Conservation (phyloP, 2,113 vertebrate genomes). For the Siniperca chuatsi region DNA sequence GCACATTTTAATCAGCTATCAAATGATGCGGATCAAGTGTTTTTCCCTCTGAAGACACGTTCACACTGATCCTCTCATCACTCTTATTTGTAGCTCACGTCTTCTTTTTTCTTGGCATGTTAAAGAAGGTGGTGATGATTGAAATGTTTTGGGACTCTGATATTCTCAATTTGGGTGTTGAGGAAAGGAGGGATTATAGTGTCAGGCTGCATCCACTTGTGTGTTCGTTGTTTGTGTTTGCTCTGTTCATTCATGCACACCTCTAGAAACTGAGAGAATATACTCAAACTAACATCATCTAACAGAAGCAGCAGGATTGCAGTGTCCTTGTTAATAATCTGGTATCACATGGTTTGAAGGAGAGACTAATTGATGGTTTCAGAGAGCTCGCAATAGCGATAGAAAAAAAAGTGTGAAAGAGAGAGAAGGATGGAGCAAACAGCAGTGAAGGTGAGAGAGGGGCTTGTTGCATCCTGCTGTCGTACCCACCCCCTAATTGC, state of each 20-base stretch:
- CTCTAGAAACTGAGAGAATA: neutral
- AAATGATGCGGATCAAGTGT: slow-evolving; percentile 49
- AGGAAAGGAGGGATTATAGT: slow-evolving; percentile 14
- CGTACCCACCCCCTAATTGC: slow-evolving; percentile 50
- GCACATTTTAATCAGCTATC: slow-evolving; percentile 50
- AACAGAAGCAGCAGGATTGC: slow-evolving; percentile 17
- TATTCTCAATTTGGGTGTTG: slow-evolving; percentile 11
- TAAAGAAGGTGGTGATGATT: slow-evolving; percentile 17
- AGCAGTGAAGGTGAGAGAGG: slow-evolving; percentile 21
- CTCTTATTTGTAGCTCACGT: slow-evolving; percentile 18
- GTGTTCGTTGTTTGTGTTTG: slow-evolving; percentile 6
- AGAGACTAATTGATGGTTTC: slow-evolving; percentile 48
- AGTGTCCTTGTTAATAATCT: slow-evolving; percentile 31
- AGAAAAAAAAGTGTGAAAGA: neutral
- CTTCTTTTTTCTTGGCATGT: neutral
- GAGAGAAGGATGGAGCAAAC: neutral
- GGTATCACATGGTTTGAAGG: slow-evolving; percentile 12
- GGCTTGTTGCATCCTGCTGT: slow-evolving; percentile 64
- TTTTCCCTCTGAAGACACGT: slow-evolving; percentile 12
- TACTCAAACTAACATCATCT: slow-evolving; percentile 4
- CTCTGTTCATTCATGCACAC: neutral
- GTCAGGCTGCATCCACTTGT: slow-evolving; percentile 15
- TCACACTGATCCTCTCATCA: slow-evolving; percentile 40
- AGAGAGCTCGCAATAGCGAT: slow-evolving; percentile 20
- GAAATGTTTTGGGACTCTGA: slow-evolving; percentile 34